Percentiles rank a stretch among this genome's conserved stretches.
phyloP scores from a whole-genome alignment of 1,140 invertebrate genomes.

The Eufriesea mexicana region DNA sequence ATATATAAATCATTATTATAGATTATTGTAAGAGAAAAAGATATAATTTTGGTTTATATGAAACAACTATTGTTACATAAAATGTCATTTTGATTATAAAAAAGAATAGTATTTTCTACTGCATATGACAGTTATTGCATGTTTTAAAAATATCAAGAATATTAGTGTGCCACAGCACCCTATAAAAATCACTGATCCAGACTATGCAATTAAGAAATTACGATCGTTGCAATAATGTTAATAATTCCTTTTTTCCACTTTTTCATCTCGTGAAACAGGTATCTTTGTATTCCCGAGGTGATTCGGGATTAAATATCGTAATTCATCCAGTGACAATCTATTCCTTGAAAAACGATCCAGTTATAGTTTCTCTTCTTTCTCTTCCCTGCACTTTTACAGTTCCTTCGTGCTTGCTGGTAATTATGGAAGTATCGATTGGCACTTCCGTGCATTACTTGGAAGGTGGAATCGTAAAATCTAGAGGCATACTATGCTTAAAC shows the following conservation, averaged over 20 bases:
- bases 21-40: too few species aligned
- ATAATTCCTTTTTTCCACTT: neutral
- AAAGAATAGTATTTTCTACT: too few species aligned
- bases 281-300: neutral
- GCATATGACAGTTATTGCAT: too few species aligned
- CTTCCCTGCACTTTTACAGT: neutral
- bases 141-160: too few species aligned
- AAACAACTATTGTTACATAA: too few species aligned
- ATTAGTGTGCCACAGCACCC: too few species aligned
- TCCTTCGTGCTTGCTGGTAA: conserved; percentile 14
- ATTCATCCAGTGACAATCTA: neutral
- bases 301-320: neutral
- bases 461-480: conserved; percentile 33
- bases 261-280: too few species aligned
- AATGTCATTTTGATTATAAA: too few species aligned
- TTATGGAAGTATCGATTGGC: conserved; percentile 39
- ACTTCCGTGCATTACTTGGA: conserved; percentile 29
- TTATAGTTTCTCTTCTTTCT: neutral
- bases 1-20: too few species aligned
- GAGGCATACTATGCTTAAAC: conserved; percentile 24
- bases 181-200: too few species aligned
- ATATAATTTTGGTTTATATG: too few species aligned
- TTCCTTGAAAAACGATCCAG: neutral
- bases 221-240: neutral
- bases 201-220: too few species aligned